phyloP scores from a whole-genome alignment of 2,888 invertebrate species.

The Mesorhabditis spiculigera region DNA sequence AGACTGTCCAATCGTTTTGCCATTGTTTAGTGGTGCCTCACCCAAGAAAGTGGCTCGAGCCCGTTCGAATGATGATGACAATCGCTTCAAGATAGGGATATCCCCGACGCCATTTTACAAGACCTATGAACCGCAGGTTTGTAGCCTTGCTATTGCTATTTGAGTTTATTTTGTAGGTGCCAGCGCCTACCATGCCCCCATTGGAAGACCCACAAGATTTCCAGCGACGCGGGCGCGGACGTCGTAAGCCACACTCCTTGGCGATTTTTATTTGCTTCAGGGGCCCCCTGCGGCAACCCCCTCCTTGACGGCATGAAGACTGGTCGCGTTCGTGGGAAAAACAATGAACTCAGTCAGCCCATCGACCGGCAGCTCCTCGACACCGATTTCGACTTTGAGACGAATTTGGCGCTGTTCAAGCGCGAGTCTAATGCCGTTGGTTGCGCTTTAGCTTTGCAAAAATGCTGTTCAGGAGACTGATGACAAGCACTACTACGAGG shows the following conservation, averaged over 20 bases:
- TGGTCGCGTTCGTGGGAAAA: conserved; percentile 10
- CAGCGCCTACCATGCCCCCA: too few species aligned
- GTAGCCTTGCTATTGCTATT: too few species aligned
- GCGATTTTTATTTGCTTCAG: conserved; percentile 7
- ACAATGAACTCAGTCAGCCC: conserved; percentile 31
- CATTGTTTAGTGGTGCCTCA: not conserved
- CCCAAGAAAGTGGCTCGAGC: not conserved
- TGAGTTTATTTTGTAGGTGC: too few species aligned
- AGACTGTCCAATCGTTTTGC: too few species aligned
- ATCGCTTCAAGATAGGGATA: conserved; percentile 15
- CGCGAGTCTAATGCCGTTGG: conserved; percentile 19
- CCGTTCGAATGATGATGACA: not conserved
- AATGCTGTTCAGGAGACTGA: conserved; percentile 23
- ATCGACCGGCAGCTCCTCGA: conserved; percentile 42
- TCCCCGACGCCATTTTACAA: conserved; percentile 28
- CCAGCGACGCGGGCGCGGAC: conserved; percentile 7
- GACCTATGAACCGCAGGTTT: conserved; percentile 25
- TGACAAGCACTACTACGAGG: conserved; percentile 33
- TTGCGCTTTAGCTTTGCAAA: not conserved
- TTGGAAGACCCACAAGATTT: not conserved
- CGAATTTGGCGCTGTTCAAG: conserved; percentile 44
- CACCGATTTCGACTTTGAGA: conserved; percentile 50
- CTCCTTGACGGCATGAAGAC: conserved; percentile 34
- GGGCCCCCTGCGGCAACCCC: conserved; percentile 42
- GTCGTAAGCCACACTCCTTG: too few species aligned